Base-by-base conservation (phyloP, 2,113 vertebrate genomes). In the Tapirus terrestris region DNA sequence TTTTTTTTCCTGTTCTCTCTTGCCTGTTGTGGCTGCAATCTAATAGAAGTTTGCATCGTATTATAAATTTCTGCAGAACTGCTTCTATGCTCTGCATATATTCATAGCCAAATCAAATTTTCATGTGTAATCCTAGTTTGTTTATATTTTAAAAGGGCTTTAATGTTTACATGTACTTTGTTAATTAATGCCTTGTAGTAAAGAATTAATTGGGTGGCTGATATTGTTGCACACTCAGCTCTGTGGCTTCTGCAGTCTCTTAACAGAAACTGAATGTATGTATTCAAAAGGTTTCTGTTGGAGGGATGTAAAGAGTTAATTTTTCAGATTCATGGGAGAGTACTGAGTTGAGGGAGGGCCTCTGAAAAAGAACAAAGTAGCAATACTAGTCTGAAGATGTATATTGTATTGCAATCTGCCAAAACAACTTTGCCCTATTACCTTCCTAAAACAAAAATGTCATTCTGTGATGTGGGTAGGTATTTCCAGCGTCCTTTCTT, bases 341-440 rank as follows among this genome's bases (percentile, higher is more conserved):
- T 84, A 39, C 45, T 77, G 73, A 94, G 36, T 36, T 86, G 61
- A 79, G 21, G 2, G n/a, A 4, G 5, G 8, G 2, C 21, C 36
- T 75, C 85, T 45, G 56, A 95, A 96, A 84, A 95, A 87, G 56
- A 96, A 76, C 61, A 70, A 97, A 77, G 67, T 94, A 95, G 45
- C 60, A 96, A n/a, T 96, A 51, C 79, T 80, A 80, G 31, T n/a
- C 68, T 29, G 8, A 92, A 65, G 97, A 12, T 20, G 58, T 80
- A 80, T 70, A 60, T 39, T 95, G 58, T 33, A 33, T 93, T 75
- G 45, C 61, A 97, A 48, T 82, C 83, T 97, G 91, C 89, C 94
- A 36, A 96, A 97, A 79, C 67, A 61, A 25, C 29, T 90, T 0
- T 87, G 23, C 51, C 58, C 58, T 56, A 7, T 85, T 97, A 63